Base-by-base conservation (phyloP, 2,113 vertebrate species). In the Carassius gibelio region DNA sequence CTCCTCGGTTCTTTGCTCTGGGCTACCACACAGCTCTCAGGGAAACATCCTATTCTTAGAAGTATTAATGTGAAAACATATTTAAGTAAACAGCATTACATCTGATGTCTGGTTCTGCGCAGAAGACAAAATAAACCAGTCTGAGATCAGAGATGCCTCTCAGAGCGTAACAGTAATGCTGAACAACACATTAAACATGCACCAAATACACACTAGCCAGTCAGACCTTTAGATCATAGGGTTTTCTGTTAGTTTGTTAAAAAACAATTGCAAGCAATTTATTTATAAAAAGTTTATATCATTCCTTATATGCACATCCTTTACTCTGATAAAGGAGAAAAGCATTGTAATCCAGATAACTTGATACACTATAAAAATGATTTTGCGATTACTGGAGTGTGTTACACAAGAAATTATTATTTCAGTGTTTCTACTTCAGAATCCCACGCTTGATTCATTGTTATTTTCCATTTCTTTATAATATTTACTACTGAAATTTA, bases 1-100 rank as follows among this genome's bases (percentile, higher is more conserved):
- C 34, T 45, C 50, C 36, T 48, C 36, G 50, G 50, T 48, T n/a
- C 34, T 64, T 52, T 9, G 42, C 26, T 74, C 23, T 48, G 11
- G 76, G 75, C 75, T 59, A 36, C 21, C 69, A 61, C 19, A 48
- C 11, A 75, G 52, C 81, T 61, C 21, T 57, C 50, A 19, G 38
- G 81, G 68, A 74, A 83, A 83, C 23, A 72, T n/a, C 34, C n/a
- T 38, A 38, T 59, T 52, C 50, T 48, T 64, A 13, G 45, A 82
- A 42, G 42, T 42, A 42, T 42, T 42, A 42, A 8, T 42, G 42
- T 8, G 7, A 42, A 42, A 42, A 42, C 42, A 42, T 42, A 42
- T 42, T 42, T 1, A 42, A 42, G 42, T 42, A 42, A 42, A 42
- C 42, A 42, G 7, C 7, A 10, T 71, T 26, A 10, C 66, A 71